Base-by-base conservation (phyloP, 2,113 vertebrate genomes). In the Thryonomys swinderianus region DNA sequence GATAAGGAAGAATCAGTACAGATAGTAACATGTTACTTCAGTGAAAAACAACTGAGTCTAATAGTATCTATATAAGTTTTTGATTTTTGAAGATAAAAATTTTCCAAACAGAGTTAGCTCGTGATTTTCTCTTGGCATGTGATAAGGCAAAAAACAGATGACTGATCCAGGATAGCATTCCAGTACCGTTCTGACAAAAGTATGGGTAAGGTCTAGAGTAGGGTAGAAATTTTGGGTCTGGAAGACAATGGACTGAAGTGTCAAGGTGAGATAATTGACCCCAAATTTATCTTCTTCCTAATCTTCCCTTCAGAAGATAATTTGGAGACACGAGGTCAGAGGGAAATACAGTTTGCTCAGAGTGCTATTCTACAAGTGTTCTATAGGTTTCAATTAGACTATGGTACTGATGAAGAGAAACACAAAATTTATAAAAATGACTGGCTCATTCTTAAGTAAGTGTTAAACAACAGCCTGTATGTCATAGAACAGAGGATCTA, bases 31-130 rank as follows among this genome's bases (percentile, higher is more conserved):
- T 32, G 14, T 76, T 78, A 82, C 18, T 30, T 83, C 48, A 37
- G n/a, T 96, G 67, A 62, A 81, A 94, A 80, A 59, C 16, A 61
- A 69, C 25, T 32, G 79, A 45, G 82, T 85, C 64, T 87, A 5
- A 21, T 34, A 73, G 30, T 83, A 94, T 40, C 34, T 27, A 66
- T 40, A 21, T 73, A 82, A 45, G 25, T 45, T 82, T 81, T 85
- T 17, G 78, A 7, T 69, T 95, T 83, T 83, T 62, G 45, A 90
- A 88, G n/a, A 86, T 69, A 42, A 73, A 94, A 85, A 5, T 4
- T 45, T 78, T 83, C 57, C 23, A 88, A 57, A 20, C 3, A 34
- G 32, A 85, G 3, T 32, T 5, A 13, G 40, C 55, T 74, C 66
- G 42, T 17, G 79, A 20, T 82, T 71, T 81, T 89, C 67, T 85